Evolutionary conservation across 2,113 vertebrate species (phyloP), one percentile per base, ranked within the genome.

Genomic region (Mobula hypostoma): DNA sequence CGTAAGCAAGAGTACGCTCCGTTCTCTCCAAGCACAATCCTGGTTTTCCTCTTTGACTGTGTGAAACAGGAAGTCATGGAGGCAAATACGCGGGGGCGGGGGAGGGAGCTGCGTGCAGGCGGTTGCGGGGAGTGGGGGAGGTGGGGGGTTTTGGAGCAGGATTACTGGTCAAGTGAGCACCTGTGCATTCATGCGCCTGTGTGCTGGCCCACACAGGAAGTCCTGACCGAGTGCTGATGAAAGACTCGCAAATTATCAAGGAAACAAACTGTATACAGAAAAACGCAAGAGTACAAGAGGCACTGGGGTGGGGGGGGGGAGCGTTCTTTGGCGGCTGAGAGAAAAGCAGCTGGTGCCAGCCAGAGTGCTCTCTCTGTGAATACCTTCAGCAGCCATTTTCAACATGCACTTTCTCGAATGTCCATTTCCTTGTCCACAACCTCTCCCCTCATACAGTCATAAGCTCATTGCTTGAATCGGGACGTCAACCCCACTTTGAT

Each of bases 41-140:
- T 85, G 48, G 82, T 58, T 58, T 85, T 56, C 48, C 21, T 48
- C 82, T 56, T 48, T 3, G 21, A 58, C 82, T 85, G 48, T 85
- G 82, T 85, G 21, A 85, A 80, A 85, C 82, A 85, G 82, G 82
- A 85, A 85, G 82, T 27, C 58, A 56, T 58, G 82, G 82, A 85
- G 82, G 82, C 82, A 7, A 85, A 48, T 8, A 48, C 32, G 32
- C 3, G n/a, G 2, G 78, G 78, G 36, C 0, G 2, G 78, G 78
- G 78, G 0, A 29, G 8, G 48, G 17, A 27, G 74, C 21, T 77
- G 74, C 1, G 74, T 48, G 48, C 48, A 48, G 48, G 1, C 48
- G 3, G 1, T 48, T 66, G 63, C 63, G 0, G 7, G 63, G 14
- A 66, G 77, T 7, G 8, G 29, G 11, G 77, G 77, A 9, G n/a